Conservation (phyloP, 2,113 vertebrate species). For the Pseudopodoces humilis region DNA sequence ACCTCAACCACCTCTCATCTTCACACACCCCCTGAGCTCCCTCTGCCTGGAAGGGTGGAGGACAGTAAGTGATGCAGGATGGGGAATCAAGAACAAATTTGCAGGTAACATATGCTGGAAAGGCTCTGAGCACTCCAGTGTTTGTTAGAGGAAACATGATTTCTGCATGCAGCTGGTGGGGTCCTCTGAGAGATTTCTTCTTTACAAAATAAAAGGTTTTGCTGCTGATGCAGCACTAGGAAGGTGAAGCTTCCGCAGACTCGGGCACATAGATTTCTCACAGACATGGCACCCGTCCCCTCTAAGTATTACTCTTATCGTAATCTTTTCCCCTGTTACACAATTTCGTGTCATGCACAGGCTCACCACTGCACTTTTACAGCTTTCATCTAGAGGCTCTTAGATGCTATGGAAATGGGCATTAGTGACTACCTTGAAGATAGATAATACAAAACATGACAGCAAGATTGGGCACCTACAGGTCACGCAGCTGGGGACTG, state of each 20-base stretch:
- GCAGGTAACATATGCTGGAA: not conserved
- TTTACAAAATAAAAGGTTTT: not conserved
- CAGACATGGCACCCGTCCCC: not conserved
- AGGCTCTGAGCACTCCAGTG: fast-evolving
- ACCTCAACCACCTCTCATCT: not conserved
- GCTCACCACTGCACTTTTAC: not conserved
- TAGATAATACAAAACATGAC: constrained; percentile 36
- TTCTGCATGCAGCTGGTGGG: not conserved
- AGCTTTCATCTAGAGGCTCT: constrained; percentile 44
- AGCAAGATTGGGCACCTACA: constrained; percentile 12
- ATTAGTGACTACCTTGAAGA: constrained; percentile 37
- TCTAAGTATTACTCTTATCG: not conserved
- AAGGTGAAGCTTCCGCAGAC: not conserved
- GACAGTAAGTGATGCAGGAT: not conserved
- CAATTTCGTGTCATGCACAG: not conserved
- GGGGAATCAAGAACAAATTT: not conserved
- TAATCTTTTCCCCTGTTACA: constrained; percentile 1
- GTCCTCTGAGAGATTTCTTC: not conserved
- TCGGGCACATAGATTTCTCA: not conserved
- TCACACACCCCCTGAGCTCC: not conserved
- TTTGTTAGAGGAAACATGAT: not conserved
- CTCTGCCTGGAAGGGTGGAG: not conserved
- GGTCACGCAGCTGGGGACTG: not conserved
- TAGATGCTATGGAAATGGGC: constrained; percentile 28
- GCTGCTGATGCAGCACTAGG: not conserved